A percentile compares a stretch with the other conserved stretches of the same genome.
These are phyloP conservation scores for Diceros bicornis DNA, from an alignment of 2,797 vertebrate genomes.

Conservation along the genomic window DNA sequence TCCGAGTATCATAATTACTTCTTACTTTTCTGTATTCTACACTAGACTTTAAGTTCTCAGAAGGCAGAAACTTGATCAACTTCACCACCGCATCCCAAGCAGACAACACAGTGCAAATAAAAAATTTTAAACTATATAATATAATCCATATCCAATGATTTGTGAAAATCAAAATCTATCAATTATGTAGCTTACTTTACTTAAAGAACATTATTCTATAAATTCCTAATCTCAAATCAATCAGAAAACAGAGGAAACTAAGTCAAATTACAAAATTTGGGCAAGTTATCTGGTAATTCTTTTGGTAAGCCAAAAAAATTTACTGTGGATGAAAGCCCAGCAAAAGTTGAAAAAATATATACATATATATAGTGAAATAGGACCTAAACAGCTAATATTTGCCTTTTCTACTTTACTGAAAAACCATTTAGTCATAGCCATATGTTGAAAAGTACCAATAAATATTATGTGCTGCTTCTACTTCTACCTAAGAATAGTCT, in stretches of 20 bases:
- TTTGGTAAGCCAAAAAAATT: conserved; percentile 5
- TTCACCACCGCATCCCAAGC: conserved; percentile 2
- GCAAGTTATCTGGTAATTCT: background rate
- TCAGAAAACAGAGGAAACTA: conserved; percentile 60
- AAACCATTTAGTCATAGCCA: background rate
- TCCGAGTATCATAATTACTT: background rate
- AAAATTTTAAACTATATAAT: conserved; percentile 48
- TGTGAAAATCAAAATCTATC: conserved; percentile 53
- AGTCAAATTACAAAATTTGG: conserved; percentile 51
- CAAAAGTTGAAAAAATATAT: background rate
- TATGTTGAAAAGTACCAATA: conserved; percentile 18
- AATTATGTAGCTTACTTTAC: conserved; percentile 28
- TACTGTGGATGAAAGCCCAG: conserved; percentile 35
- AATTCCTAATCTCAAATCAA: conserved; percentile 70
- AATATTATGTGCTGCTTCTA: background rate
- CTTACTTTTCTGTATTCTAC: conserved; percentile 43
- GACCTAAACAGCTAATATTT: background rate
- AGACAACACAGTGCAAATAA: background rate
- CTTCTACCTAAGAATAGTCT: conserved; percentile 39
- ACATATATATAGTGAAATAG: background rate
- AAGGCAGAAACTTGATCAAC: conserved; percentile 36
- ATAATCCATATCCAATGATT: conserved; percentile 60
- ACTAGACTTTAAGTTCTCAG: conserved; percentile 59
- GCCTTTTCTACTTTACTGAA: conserved; percentile 21
- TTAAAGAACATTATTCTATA: conserved; percentile 69